Evolutionary conservation across 2,888 invertebrate species (phyloP), one percentile per base, ranked within the genome.

Genomic region (Eretmocerus hayati): DNA sequence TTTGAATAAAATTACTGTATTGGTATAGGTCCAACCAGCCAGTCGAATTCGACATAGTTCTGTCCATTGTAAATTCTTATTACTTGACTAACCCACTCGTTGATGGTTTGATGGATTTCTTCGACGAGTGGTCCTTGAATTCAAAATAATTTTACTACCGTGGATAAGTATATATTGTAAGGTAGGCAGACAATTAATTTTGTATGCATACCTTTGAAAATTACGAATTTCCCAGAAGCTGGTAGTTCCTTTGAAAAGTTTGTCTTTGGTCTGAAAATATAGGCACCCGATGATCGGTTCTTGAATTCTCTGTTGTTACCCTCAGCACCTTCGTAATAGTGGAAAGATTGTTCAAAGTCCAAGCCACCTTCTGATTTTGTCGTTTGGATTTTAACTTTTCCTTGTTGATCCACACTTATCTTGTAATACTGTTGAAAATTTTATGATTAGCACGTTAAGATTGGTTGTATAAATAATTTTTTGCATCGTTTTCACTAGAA

Each of bases 201-300:
- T 38, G 6, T 2, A 16, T 21, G 33, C 38, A 31, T 55, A 65
- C 71, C 72, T 60, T 64, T 65, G 48, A 69, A 71, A 5, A 74
- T 55, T 52, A 65, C 62, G 19, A 62, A 59, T 6, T 60, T 55
- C 2, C 69, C 73, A 2, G 56, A 57, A 5, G 60, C 55, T 1
- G 69, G 53, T 15, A 33, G 15, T 5, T 9, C 33, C n/a, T 33
- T 33, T 5, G 5, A 9, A 9, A 9, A 5, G 15, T 75, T 68
- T 0, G 74, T 72, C 38, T 77, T 78, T 0, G 90, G 90, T 43
- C 90, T 75, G 69, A 91, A 90, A 31, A 95, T 87, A 61, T 99
- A 99, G 0, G 96, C 96, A 0, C 97, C 97, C 0, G 95, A 94
- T 0, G 92, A 83, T 50, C 92, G 75, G 56, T 80, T 79, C 0